Evolutionary conservation across 2,888 invertebrate genomes (phyloP), one percentile per base, ranked within the genome.

Genomic region (Danaus chrysippus): DNA sequence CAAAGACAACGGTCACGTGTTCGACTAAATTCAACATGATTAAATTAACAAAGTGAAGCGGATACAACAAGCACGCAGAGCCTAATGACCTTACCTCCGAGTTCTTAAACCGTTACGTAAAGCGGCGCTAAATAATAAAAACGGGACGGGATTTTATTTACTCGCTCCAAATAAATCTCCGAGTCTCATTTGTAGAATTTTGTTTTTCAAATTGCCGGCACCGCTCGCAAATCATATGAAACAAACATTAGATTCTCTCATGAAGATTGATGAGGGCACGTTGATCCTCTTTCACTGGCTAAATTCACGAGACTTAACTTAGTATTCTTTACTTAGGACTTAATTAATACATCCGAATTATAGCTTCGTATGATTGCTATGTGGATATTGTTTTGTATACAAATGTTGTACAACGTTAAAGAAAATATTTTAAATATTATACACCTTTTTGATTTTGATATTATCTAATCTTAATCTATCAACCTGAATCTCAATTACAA

Each of bases 111-210:
- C 54, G 54, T 43, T 56, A 53, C 54, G 13, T 42, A 58, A 62
- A 62, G 67, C 71, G 73, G 76, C 76, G 74, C 72, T 79, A 79
- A 79, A 79, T 81, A 79, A 81, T 78, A 79, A 78, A 81, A 80
- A 75, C 68, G 74, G 74, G 77, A 73, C 70, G 74, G 76, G 76
- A 78, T 79, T 78, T 77, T 79, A 74, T 66, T 68, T 66, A 63
- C 60, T 61, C 73, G 78, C 73, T 77, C 74, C 75, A 68, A 78
- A 82, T 82, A 83, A 84, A 83, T 82, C 78, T 79, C 73, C 65
- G 65, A 64, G 75, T 75, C 78, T 76, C 77, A 74, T 79, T 82
- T 80, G 73, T 74, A 74, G 73, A 70, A 72, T 70, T 69, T 71
- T 67, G 70, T 70, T 69, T 74, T 73, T 71, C 58, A 67, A 59